Conservation (phyloP, 2,888 invertebrate species). For the Trachelus tabidus region DNA sequence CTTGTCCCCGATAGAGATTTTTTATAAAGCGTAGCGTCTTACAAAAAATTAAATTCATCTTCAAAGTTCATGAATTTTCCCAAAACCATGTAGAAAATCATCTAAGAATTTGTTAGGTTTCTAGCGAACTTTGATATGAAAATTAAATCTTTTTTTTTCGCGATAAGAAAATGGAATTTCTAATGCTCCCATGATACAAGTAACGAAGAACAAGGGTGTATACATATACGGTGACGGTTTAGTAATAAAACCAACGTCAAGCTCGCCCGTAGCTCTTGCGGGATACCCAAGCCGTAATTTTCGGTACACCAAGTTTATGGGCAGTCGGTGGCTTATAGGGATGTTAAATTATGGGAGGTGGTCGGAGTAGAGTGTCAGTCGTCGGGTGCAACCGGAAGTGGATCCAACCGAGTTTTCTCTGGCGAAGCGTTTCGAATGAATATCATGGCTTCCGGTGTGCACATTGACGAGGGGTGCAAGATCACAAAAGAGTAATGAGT, state of each 20-base stretch:
- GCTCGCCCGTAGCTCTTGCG: slow-evolving; percentile 31
- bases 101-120: too few relatives aligned
- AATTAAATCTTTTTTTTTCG: too few relatives aligned
- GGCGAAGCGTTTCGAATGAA: slow-evolving; percentile 29
- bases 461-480: slow-evolving; percentile 24
- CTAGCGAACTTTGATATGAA: too few relatives aligned
- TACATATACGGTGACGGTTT: background rate
- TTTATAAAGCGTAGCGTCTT: background rate
- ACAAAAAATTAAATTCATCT: too few relatives aligned
- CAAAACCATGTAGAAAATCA: too few relatives aligned
- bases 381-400: slow-evolving; percentile 10
- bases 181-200: background rate
- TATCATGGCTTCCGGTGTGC: slow-evolving; percentile 30
- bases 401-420: slow-evolving; percentile 15
- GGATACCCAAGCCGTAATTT: slow-evolving; percentile 48
- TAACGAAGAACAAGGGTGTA: background rate
- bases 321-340: slow-evolving; percentile 35
- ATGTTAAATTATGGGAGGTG: slow-evolving; percentile 36
- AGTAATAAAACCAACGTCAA: background rate
- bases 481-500: slow-evolving; percentile 5
- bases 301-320: slow-evolving; percentile 53
- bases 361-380: slow-evolving; percentile 2
- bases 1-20: background rate
- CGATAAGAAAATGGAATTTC: background rate
- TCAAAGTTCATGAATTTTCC: too few relatives aligned